Base-by-base conservation (phyloP, 2,113 vertebrate species). In the Pogonocichla stellata region DNA sequence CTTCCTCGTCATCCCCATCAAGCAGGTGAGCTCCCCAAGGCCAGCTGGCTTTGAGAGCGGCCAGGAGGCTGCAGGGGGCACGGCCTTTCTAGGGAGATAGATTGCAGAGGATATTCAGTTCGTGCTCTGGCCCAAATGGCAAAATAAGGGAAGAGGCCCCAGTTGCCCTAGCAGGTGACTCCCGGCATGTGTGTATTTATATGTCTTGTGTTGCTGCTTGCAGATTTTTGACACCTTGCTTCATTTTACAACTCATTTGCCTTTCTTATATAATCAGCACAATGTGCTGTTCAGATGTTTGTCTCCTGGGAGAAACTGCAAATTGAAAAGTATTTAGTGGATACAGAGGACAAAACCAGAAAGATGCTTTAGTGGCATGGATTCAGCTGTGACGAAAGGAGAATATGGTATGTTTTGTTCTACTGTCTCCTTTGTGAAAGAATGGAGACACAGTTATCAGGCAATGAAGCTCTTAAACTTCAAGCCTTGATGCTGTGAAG, bases 1-100 rank as follows among this genome's bases (percentile, higher is more conserved):
- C 64, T 99, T 99, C 91, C 91, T 99, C 0, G 98, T 99, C 89
- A 98, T 99, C 77, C 98, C 99, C 40, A 91, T 99, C 93, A 96
- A 97, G 48, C 99, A 99, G 82, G 99, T 99, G 97, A 94, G 97
- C 20, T 34, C 57, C 8, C 19, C 1, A 2, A 9, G 29, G 26
- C 0, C 0, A 33, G 20, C 8, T 40, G 40, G 25, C 31, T 58
- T 70, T 0, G 0, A 1, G 23, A 56, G 6, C 1, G 0, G 0
- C 24, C 1, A 1, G 25, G 60, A 19, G 11, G 26, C 25, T 86
- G 73, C n/a, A 70, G 45, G 33, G 72, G 23, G 12, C 10, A 20
- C 2, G 18, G 65, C 26, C 23, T 84, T 86, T 56, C 24, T 47
- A 45, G 36, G 54, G 19, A 56, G 48, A 24, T 57, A 12, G 28